Conservation (phyloP, 2,113 vertebrate species). For the Rattus norvegicus region DNA sequence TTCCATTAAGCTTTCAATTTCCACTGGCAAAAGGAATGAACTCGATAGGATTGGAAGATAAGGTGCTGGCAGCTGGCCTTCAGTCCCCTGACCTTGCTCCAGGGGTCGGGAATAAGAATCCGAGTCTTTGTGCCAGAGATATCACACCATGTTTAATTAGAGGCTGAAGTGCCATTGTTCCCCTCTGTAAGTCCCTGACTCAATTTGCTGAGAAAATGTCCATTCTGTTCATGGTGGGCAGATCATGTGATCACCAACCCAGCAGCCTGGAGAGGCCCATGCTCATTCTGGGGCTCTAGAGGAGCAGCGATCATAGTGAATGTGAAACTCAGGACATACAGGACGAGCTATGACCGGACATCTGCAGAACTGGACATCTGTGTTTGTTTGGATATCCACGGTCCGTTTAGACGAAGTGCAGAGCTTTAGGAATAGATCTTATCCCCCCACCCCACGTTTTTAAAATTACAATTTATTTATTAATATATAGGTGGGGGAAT, state of each 20-base stretch:
- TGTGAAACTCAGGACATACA: background rate
- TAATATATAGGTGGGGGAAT: background rate
- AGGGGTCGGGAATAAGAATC: constrained; percentile 1
- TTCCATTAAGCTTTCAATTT: constrained; percentile 75
- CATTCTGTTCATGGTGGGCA: constrained; percentile 1
- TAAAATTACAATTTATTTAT: background rate
- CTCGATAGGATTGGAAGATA: constrained; percentile 68
- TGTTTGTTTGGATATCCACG: background rate
- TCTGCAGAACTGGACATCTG: background rate
- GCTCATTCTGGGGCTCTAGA: background rate
- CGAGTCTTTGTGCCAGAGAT: constrained; percentile 8
- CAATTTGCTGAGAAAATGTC: constrained; percentile 19
- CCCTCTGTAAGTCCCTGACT: background rate
- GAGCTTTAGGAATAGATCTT: background rate
- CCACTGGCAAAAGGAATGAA: constrained; percentile 63
- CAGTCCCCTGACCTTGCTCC: constrained; percentile 67
- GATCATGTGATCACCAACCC: background rate
- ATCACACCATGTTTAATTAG: constrained; percentile 59
- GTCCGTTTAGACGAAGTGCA: background rate
- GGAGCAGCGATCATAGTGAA: background rate
- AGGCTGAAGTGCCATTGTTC: background rate
- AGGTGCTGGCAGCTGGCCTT: constrained; percentile 30
- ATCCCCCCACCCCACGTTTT: background rate
- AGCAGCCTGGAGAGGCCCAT: background rate
- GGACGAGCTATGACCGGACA: background rate